Base-by-base conservation (phyloP, 2,888 invertebrate species). In the Lycocerus yunnanus region DNA sequence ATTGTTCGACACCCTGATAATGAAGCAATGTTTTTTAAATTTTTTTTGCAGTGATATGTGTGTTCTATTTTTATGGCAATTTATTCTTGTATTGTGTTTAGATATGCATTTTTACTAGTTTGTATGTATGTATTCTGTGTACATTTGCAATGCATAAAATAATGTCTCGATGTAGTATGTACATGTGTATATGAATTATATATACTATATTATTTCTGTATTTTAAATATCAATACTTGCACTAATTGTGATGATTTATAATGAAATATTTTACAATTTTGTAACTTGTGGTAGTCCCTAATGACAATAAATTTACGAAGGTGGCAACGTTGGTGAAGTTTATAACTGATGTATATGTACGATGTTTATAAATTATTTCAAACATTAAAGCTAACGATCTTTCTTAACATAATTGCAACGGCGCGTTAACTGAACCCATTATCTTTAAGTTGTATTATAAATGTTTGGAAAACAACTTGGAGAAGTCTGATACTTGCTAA, bases 1-100 rank as follows among this genome's bases (percentile, higher is more conserved):
- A 85, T 84, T 83, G 84, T 86, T 87, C 86, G 87, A 87, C 86
- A 86, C 85, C 84, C 85, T 84, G 84, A 85, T 86, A 86, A 86
- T 86, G 86, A 86, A 86, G 84, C 85, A 84, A 78, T 73, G 75
- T 78, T 78, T 78, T 78, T 77, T 76, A 24, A 72, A 74, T 72
- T 81, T 83, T 82, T 83, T 81, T 82, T 78, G 77, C 66, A 80
- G 8, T 43, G 43, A 43, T 80, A 81, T 81, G 81, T 80, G 82
- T 83, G 82, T 83, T 82, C 83, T 82, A 84, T 85, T 85, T 75
- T 85, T 80, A 84, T 84, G 83, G 84, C 84, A 84, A 82, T 80
- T 82, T 82, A 81, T 82, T 80, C 82, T 80, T 80, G 83, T 80
- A 81, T 82, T 84, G 81, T 82, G 82, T 82, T 82, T 83, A 83